These are phyloP conservation scores for Nemotelus nigrinus DNA, from an alignment of 2,888 invertebrate species.

Conservation along the genomic window DNA sequence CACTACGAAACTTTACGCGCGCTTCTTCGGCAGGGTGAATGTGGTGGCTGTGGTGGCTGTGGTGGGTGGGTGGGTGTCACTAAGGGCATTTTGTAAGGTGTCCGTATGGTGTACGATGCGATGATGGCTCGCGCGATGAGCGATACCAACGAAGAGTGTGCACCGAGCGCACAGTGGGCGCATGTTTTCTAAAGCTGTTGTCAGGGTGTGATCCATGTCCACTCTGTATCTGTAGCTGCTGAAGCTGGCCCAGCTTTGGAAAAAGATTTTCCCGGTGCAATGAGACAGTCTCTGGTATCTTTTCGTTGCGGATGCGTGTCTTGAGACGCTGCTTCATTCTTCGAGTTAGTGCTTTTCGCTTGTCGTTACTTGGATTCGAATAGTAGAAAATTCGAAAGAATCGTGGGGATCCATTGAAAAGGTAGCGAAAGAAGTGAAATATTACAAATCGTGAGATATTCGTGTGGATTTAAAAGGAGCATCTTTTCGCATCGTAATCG, in stretches of 20 bases:
- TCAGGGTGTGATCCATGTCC: constrained; percentile 31
- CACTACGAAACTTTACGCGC: constrained; percentile 19
- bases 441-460: background rate
- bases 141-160: background rate
- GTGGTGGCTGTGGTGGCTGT: background rate
- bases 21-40: background rate
- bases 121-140: background rate
- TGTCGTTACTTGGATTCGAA: background rate
- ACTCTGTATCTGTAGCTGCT: background rate
- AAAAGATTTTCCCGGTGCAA: constrained; percentile 39
- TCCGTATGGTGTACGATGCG: background rate
- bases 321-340: constrained; percentile 2
- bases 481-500: background rate
- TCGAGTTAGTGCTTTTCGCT: background rate
- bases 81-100: constrained; percentile 36
- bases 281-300: constrained; percentile 35
- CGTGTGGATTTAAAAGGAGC: no score
- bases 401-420: no score
- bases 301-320: constrained; percentile 22
- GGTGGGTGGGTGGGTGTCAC: constrained; percentile 19
- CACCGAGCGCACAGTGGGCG: constrained; percentile 5
- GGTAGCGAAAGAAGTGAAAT: background rate
- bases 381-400: no score
- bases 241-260: constrained; percentile 21
- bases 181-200: constrained; percentile 26